Evolutionary conservation across 1,140 invertebrate species (phyloP), one percentile per base, ranked within the genome.

Genomic region (Aphelenchoides fujianensis): DNA sequence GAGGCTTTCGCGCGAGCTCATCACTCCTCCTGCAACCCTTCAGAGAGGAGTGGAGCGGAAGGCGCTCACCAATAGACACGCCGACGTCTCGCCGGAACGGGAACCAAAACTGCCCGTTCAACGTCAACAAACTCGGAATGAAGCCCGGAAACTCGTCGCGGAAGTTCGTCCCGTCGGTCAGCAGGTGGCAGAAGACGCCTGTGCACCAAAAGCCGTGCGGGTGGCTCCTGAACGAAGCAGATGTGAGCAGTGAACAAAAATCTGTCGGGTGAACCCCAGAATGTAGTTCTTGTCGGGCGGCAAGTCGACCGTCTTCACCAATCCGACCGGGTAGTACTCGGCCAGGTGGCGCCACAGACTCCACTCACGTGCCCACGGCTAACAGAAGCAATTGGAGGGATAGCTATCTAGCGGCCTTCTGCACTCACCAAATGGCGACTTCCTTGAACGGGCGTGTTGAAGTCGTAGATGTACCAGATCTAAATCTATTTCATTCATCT

Each of bases 51-150:
- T n/a, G n/a, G n/a, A 16, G 54, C n/a, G 12, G 34, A 37, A 9
- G 57, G 68, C 27, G n/a, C 68, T 30, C 19, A 64, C 27, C 79
- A 77, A 54, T 48, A 57, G 35, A 27, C 36, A 70, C 82, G 28
- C 88, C 79, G 71, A 86, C 86, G 77, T 95, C 93, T 61, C 93
- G 86, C 69, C 91, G 90, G 32, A 96, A 86, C 0, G 94, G 94
- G 69, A 91, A 88, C n/a, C 86, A 84, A 85, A 94, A 96, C 81
- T 94, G 91, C 37, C 90, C 89, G 68, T 89, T 87, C 0, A 96
- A 86, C 0, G 92, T 92, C 0, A 91, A 88, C 32, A 92, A 78
- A 77, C 89, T 88, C 0, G 90, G 86, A 7, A 86, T 88, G 72
- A 95, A 86, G 16, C 90, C 90, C 0, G 93, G 92, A 84, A 92